phyloP scores from a whole-genome alignment of 2,797 vertebrate genomes.

The Melopsittacus undulatus region DNA sequence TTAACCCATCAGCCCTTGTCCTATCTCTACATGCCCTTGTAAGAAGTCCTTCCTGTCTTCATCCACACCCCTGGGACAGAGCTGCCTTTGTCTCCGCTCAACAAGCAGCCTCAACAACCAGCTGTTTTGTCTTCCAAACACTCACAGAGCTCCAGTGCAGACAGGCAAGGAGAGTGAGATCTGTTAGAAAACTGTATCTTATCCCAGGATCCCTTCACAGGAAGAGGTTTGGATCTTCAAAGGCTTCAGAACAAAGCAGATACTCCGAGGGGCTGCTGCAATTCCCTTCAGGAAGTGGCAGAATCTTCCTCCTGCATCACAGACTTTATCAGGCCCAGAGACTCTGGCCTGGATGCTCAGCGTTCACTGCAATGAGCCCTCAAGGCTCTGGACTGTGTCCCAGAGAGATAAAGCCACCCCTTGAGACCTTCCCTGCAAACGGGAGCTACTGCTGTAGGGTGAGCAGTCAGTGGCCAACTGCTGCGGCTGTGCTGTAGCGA shows the following conservation, averaged over 20 bases:
- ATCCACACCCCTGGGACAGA: not conserved
- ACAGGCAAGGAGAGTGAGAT: not conserved
- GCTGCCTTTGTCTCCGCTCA: not conserved
- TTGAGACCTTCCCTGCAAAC: not conserved
- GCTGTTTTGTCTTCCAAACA: not conserved
- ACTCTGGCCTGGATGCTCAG: not conserved
- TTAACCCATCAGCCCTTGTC: not conserved
- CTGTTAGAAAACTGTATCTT: not conserved
- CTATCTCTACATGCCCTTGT: not conserved
- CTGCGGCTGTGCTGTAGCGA: accelerated
- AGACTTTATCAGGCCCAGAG: not conserved
- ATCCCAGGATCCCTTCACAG: not conserved
- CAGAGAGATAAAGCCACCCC: accelerated
- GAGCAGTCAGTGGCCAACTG: not conserved
- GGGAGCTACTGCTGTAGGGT: not conserved
- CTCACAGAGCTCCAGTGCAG: not conserved
- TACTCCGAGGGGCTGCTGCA: not conserved
- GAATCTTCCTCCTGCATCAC: not conserved
- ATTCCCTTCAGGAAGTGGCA: not conserved
- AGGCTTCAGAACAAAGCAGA: not conserved
- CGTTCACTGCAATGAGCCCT: not conserved
- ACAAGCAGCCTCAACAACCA: not conserved
- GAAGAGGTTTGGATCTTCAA: not conserved
- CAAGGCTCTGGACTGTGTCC: not conserved
- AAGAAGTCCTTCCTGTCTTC: not conserved